Percentiles rank a stretch among this genome's conserved stretches.
phyloP scores from a whole-genome alignment of 2,113 vertebrate genomes.

The Cyanistes caeruleus region DNA sequence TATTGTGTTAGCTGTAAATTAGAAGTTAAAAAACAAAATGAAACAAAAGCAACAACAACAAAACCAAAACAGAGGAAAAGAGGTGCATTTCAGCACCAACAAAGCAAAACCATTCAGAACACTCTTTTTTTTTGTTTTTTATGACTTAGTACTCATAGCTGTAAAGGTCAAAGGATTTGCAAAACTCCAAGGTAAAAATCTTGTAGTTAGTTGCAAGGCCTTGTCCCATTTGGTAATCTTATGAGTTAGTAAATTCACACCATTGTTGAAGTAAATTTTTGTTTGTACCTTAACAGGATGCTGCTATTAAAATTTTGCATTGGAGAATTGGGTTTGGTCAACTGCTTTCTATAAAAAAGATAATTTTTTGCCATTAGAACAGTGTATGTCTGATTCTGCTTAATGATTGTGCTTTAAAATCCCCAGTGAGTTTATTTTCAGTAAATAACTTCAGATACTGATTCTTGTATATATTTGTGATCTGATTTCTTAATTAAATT shows the following conservation, averaged over 20 bases:
- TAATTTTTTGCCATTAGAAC: background rate
- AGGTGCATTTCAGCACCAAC: background rate
- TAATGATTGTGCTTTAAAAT: background rate
- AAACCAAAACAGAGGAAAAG: background rate
- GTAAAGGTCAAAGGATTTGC: background rate
- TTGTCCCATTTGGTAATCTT: background rate
- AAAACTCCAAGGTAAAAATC: background rate
- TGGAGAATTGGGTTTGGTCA: background rate
- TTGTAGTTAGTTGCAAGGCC: background rate
- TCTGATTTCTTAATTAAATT: background rate
- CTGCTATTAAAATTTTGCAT: background rate
- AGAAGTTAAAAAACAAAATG: background rate
- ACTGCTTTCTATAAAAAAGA: background rate
- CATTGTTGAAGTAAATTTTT: background rate
- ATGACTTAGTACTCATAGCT: background rate
- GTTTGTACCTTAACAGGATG: background rate
- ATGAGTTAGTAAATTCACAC: background rate
- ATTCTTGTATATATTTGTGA: background rate
- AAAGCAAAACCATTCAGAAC: background rate
- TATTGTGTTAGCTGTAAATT: background rate
- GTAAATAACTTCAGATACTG: background rate
- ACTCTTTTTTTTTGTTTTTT: background rate
- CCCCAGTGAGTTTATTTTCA: background rate
- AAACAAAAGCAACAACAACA: background rate
- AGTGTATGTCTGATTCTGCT: background rate